Evolutionary conservation across 35 echinoderm and acorn worm species (phyloP), one percentile per base, ranked within the genome.

Genomic region (Antedon bifida): DNA sequence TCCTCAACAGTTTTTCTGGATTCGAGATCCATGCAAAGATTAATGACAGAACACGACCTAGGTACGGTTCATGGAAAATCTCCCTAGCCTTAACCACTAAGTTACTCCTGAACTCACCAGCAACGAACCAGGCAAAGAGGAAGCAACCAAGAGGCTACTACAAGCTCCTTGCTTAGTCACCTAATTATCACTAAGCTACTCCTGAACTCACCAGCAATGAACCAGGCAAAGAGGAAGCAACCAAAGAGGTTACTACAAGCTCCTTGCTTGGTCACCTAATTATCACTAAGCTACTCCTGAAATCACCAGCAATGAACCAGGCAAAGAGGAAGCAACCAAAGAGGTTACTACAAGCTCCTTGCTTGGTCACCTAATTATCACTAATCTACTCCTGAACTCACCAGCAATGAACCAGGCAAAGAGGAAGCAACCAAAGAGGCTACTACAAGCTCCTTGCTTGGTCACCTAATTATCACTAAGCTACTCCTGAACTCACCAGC

Each of bases 341-440:
- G 29, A 97, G 74, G 14, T 7, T 14, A 14, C 14, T 7, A 42
- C 5, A 42, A 51, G 77, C 79, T 39, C n/a, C n/a, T n/a, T n/a
- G n/a, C n/a, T n/a, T n/a, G n/a, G n/a, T n/a, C n/a, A n/a, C n/a
- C n/a, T n/a, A n/a, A n/a, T n/a, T n/a, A n/a, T n/a, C n/a, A n/a
- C n/a, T n/a, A n/a, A n/a, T n/a, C n/a, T n/a, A 42, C 14, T 14
- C 14, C n/a, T n/a, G n/a, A n/a, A 19, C 91, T 89, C 51, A 97
- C 94, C 90, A 79, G 90, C 90, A 35, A 97, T 97, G 74, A 97
- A 97, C 77, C 91, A 97, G 9, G 36, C 94, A 55, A 97, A 90
- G 4, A 89, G 34, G 44, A 97, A 97, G 23, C 80, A 82, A 17
- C 85, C 84, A 29, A 97, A 34, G 29, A 97, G 74, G 14, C 4